phyloP scores from a whole-genome alignment of 2,113 vertebrate genomes.

The Amazona guildingii region DNA sequence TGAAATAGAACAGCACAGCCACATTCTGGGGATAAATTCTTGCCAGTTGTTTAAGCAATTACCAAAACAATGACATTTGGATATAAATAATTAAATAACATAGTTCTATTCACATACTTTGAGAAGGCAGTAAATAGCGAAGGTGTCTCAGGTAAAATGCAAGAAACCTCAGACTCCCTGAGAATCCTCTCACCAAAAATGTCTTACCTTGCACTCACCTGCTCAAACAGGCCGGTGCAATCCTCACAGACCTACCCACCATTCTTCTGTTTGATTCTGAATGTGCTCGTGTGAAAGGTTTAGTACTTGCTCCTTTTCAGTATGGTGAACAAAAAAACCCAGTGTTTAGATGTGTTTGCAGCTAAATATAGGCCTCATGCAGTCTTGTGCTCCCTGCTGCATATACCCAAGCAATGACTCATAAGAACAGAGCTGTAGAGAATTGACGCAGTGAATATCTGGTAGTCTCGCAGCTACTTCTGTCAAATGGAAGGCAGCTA shows the following conservation, averaged over 20 bases:
- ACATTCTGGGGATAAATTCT: background rate
- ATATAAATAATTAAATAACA: background rate
- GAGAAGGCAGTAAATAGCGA: background rate
- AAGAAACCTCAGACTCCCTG: background rate
- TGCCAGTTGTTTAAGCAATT: background rate
- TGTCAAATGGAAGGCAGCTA: background rate
- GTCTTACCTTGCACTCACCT: accelerated
- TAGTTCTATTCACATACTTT: background rate
- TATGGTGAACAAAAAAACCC: accelerated
- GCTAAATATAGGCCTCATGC: background rate
- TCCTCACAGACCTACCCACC: background rate
- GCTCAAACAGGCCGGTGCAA: background rate
- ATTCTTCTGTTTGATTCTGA: background rate
- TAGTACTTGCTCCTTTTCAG: background rate
- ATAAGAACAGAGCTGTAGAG: background rate
- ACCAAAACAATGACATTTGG: background rate
- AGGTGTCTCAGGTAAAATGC: background rate
- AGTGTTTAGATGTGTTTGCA: background rate
- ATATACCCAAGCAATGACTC: background rate
- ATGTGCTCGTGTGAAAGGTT: background rate
- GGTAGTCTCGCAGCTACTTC: background rate
- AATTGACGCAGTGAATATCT: background rate
- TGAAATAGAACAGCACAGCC: background rate
- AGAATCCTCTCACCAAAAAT: background rate
- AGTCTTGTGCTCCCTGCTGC: background rate